A percentile compares a stretch with the other conserved stretches of the same genome.
Evolutionary conservation across 2,797 vertebrate species (phyloP).

Genomic region (Ptychobarbus kaznakovi): DNA sequence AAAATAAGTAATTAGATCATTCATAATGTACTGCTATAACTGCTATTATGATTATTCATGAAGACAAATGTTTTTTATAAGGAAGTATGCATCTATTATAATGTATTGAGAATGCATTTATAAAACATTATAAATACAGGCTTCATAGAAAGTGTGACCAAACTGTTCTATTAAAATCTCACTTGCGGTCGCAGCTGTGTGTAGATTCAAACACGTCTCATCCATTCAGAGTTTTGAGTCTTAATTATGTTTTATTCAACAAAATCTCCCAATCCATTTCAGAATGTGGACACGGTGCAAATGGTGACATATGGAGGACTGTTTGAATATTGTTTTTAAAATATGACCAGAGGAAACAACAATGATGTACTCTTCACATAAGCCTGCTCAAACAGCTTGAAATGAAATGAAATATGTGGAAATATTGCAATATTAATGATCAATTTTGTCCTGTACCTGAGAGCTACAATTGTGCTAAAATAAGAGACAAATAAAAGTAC

Average conservation of each 20-base stretch:
- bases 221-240: neutral
- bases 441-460: neutral
- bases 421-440: neutral
- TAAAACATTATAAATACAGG: neutral
- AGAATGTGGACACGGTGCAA: neutral
- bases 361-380: neutral
- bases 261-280: neutral
- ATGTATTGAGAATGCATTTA: neutral
- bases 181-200: neutral
- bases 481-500: neutral
- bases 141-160: neutral
- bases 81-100: neutral
- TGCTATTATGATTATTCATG: neutral
- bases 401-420: neutral
- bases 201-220: neutral
- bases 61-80: neutral
- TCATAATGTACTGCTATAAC: neutral
- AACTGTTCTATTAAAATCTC: neutral
- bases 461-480: neutral
- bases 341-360: neutral
- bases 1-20: neutral
- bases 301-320: neutral
- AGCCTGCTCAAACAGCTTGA: neutral
- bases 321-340: neutral
- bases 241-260: neutral